These are phyloP conservation scores for Pachypsylla venusta DNA, from an alignment of 1,140 invertebrate genomes.

Conservation along the genomic window DNA sequence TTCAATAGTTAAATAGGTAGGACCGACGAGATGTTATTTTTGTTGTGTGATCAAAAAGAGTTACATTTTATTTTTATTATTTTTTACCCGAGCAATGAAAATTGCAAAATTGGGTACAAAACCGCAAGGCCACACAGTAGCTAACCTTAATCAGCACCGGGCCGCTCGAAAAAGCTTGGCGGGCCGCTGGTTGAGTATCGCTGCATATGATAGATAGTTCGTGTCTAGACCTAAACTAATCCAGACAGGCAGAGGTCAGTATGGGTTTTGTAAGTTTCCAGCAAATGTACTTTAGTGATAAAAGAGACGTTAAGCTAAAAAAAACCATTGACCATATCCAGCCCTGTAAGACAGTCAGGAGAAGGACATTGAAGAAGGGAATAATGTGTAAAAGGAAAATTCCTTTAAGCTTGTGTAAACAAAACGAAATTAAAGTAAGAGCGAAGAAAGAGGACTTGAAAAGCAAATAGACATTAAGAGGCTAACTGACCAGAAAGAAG, in stretches of 20 bases:
- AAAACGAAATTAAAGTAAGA: neutral
- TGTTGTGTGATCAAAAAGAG: too few species aligned
- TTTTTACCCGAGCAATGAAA: too few species aligned
- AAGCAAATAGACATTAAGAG: neutral
- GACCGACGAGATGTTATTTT: too few species aligned
- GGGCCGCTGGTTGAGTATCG: too few species aligned
- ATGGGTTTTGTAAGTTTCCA: neutral
- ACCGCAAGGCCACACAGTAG: too few species aligned
- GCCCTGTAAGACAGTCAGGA: neutral
- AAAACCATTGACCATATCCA: neutral
- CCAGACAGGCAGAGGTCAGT: neutral
- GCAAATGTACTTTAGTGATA: neutral
- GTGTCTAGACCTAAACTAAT: too few species aligned
- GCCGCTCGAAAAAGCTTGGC: too few species aligned
- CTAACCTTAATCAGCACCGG: too few species aligned
- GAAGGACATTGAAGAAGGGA: neutral
- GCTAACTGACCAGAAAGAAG: neutral
- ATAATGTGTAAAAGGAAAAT: neutral
- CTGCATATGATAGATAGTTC: too few species aligned
- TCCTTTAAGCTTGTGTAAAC: slow-evolving; percentile 3
- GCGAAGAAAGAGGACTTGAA: neutral
- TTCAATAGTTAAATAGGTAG: too few species aligned
- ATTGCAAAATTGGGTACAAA: too few species aligned
- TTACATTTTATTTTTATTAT: too few species aligned
- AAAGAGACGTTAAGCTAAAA: neutral